Evolutionary conservation across 2,888 invertebrate genomes (phyloP), one percentile per base, ranked within the genome.

Genomic region (Camponotus fellah): DNA sequence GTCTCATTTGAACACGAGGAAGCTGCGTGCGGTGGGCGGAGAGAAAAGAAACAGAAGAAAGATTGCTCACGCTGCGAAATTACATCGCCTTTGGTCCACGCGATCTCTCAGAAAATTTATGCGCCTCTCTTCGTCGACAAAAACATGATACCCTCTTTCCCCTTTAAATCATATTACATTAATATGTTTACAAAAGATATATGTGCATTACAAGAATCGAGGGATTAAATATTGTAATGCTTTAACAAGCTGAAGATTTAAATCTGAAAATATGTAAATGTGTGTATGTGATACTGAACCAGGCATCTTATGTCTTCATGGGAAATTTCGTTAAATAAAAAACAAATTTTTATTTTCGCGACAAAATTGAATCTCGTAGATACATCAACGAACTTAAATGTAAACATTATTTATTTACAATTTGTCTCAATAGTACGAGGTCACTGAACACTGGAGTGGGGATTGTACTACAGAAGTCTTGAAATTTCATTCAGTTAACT

Each of bases 1-100:
- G 71, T 74, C 21, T 68, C 58, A 40, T 75, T 81, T 66, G 81
- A 72, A 56, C 58, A 68, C n/a, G 64, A 37, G 37, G 60, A 58
- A 12, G 5, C 40, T 65, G 77, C n/a, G 49, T 5, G 21, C 32
- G 26, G 37, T 46, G 34, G 56, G 26, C 0, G 34, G 60, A 21
- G 32, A 32, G 14, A 34, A 62, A 62, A n/a, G 53, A n/a, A 65
- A 32, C n/a, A 12, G 8, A 72, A 37, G 1, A 69, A 17, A 3
- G 26, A 56, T 37, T 8, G n/a, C 53, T 26, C 26, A 26, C 49
- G 26, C n/a, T 32, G 60, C 43, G n/a, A 75, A 64, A 75, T 64
- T 75, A 75, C n/a, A 21, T 62, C 14, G 8, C 8, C 8, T 6
- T 77, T 43, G 32, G 32, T 14, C n/a, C 6, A 79, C n/a, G 3